Conservation (phyloP, 2,113 vertebrate genomes). For the Willisornis vidua region DNA sequence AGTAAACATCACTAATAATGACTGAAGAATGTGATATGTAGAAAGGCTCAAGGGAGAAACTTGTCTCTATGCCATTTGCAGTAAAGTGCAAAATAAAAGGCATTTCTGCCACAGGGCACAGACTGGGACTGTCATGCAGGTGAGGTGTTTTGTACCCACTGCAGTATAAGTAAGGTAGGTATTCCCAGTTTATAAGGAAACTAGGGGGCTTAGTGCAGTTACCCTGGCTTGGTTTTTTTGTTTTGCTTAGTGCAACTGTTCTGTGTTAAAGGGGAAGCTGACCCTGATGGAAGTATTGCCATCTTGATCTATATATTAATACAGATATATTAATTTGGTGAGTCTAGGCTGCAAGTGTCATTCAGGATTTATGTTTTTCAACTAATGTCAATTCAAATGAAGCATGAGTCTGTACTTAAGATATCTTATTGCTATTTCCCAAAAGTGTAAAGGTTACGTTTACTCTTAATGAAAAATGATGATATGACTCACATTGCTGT, state of each 20-base stretch:
- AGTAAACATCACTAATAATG: neutral
- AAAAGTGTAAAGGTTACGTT: slow-evolving; percentile 25
- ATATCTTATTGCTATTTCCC: neutral
- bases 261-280: neutral
- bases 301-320: neutral
- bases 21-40: neutral
- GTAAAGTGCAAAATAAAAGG: neutral
- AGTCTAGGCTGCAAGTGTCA: neutral
- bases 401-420: neutral
- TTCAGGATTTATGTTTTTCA: slow-evolving; percentile 8
- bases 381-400: neutral
- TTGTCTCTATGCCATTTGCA: neutral
- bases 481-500: slow-evolving; percentile 21
- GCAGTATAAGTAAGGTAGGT: neutral
- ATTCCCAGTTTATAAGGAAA: neutral
- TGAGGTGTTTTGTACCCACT: neutral
- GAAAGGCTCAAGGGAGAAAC: neutral
- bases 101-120: neutral
- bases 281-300: neutral
- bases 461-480: slow-evolving; percentile 32
- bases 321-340: neutral
- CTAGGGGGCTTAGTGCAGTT: neutral
- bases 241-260: neutral
- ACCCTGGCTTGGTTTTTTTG: neutral
- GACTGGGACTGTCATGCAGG: neutral